phyloP scores from a whole-genome alignment of 2,888 invertebrate genomes.

The Abscondita cerata region DNA sequence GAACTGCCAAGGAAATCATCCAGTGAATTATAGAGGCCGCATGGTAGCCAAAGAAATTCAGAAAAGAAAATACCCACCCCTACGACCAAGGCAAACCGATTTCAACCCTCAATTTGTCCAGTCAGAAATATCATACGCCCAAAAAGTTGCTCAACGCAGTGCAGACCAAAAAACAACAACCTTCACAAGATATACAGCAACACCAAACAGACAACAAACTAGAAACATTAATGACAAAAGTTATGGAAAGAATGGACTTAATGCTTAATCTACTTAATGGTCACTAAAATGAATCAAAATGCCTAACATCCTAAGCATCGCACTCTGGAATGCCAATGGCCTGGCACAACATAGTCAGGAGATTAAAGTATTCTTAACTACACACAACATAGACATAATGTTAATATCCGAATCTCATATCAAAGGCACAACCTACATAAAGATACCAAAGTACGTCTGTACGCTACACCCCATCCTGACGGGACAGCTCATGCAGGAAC shows the following conservation, averaged over 20 bases:
- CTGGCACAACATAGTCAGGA: not conserved
- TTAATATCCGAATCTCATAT: no score
- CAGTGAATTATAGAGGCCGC: conserved; percentile 4
- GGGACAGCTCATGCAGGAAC: no score
- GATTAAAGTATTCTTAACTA: no score
- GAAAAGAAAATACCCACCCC: not conserved
- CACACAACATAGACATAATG: no score
- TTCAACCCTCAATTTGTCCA: conserved; percentile 6
- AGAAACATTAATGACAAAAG: no score
- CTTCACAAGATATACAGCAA: not conserved
- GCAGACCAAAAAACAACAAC: conserved; percentile 1
- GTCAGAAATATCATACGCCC: conserved; percentile 2
- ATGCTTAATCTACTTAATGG: conserved; percentile 9
- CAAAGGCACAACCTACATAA: no score
- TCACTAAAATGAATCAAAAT: no score
- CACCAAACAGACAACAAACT: conserved; percentile 5
- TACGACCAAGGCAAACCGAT: not conserved
- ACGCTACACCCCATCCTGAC: conserved; percentile 25
- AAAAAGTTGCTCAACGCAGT: conserved; percentile 1
- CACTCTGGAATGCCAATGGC: conserved; percentile 5
- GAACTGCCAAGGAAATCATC: not conserved
- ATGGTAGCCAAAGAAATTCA: not conserved
- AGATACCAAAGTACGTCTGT: conserved; percentile 9
- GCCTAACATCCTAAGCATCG: not conserved
- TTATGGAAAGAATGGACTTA: conserved; percentile 4